Base-by-base conservation (phyloP, 2,888 invertebrate genomes). In the Hanleya hanleyi region DNA sequence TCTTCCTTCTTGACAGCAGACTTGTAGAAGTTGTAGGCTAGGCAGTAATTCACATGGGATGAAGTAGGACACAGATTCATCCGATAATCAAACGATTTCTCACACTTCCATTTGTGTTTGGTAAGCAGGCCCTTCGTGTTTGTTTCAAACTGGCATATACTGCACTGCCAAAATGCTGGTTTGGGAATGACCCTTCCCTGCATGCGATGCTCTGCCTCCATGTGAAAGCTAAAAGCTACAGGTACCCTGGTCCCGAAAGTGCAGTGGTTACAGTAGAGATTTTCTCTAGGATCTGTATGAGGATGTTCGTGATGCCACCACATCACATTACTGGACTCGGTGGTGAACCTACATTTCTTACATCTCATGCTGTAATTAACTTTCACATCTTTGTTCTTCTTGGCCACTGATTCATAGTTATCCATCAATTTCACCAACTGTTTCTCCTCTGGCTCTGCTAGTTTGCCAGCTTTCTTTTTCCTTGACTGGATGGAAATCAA, bases 61-160 rank as follows among this genome's bases (percentile, higher is more conserved):
- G 84, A 81, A 38, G 83, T 69, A 5, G 97, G 97, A 81, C 95
- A 94, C 81, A 92, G 92, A 91, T 98, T 97, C 62, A 94, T 92
- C 79, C 96, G 96, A 0, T 96, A 95, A 89, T 96, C 95, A 91
- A 96, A 97, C 88, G 96, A 96, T 91, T 97, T 96, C 51, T 94
- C 93, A 91, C 98, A 98, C 1, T 96, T 95, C 75, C 95, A 93
- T 79, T 95, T 93, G 92, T 98, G 98, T 49, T 97, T 93, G 0
- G 95, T 95, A 82, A 97, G 91, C 91, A 97, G 97, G 36, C 96
- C 96, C 91, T 96, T 97, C 70, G 96, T 96, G 86, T 96, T 96
- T 84, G 97, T 96, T 90, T 98, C 97, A 87, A 97, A 97, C 0
- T 96, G 95, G 92, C 98, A 98, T 87, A 96, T 95, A 0, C 96